phyloP scores from a whole-genome alignment of 1,140 invertebrate genomes.

The Antheraea pernyi region DNA sequence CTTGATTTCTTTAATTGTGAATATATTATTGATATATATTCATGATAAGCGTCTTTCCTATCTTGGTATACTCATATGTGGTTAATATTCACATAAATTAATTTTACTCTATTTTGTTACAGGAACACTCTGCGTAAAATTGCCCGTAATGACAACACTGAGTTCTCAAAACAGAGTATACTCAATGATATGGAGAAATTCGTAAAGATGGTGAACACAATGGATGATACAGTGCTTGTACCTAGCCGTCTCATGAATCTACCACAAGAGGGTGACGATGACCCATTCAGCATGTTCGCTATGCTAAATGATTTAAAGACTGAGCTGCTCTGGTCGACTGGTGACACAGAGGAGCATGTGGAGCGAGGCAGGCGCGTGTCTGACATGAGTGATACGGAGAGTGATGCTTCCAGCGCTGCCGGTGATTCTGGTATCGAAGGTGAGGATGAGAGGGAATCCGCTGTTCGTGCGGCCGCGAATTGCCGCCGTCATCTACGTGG shows the following conservation, averaged over 20 bases:
- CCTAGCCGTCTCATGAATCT: constrained; percentile 93
- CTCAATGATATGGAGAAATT: constrained; percentile 94
- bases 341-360: constrained; percentile 75
- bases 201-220: constrained; percentile 91
- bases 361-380: constrained; percentile 56
- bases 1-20: too few species aligned
- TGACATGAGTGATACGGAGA: constrained; percentile 86
- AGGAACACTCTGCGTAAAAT: constrained; percentile 87
- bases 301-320: constrained; percentile 92
- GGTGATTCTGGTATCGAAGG: constrained; percentile 90
- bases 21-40: too few species aligned
- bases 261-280: constrained; percentile 83
- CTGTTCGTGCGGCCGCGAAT: constrained; percentile 78
- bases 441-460: constrained; percentile 81
- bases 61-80: too few species aligned
- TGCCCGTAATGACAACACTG: constrained; percentile 86
- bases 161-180: constrained; percentile 92
- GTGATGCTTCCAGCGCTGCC: constrained; percentile 86
- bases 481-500: constrained; percentile 86
- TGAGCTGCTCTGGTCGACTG: constrained; percentile 88
- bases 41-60: too few species aligned
- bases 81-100: background rate
- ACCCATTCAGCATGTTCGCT: constrained; percentile 91
- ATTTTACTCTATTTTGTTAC: constrained; percentile 67
- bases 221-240: constrained; percentile 94